phyloP scores from a whole-genome alignment of 2,888 invertebrate species.

The Macrosoma leucophasiata region DNA sequence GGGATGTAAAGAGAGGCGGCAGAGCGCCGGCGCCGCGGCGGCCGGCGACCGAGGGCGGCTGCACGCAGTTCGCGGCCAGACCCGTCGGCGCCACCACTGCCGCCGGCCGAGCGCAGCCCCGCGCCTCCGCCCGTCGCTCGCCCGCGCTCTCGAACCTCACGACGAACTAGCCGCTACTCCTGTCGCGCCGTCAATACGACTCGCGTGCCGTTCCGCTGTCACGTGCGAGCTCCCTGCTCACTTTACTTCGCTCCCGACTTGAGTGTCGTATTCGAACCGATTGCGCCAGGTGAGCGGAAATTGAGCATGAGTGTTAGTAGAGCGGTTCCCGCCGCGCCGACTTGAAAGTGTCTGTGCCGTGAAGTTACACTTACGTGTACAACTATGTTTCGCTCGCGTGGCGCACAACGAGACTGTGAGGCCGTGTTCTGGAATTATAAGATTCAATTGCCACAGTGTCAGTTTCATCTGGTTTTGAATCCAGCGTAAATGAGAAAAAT shows the following conservation, averaged over 20 bases:
- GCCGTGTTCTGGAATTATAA: slow-evolving; percentile 42
- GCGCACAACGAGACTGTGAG: slow-evolving; percentile 37
- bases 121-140: slow-evolving; percentile 23
- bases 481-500: slow-evolving; percentile 44
- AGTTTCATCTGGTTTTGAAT: slow-evolving; percentile 53
- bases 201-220: too few species aligned
- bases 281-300: slow-evolving; percentile 27
- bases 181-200: too few species aligned
- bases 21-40: slow-evolving; percentile 68
- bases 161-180: too few species aligned
- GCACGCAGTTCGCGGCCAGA: slow-evolving; percentile 50
- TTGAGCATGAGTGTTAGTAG: slow-evolving; percentile 44
- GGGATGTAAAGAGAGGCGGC: slow-evolving; percentile 50
- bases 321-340: slow-evolving; percentile 36
- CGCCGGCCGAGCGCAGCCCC: slow-evolving; percentile 36
- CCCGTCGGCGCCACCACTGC: slow-evolving; percentile 62
- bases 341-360: slow-evolving; percentile 49
- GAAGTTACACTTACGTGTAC: slow-evolving; percentile 43
- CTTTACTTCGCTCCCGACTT: slow-evolving; percentile 15
- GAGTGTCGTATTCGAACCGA: slow-evolving; percentile 7
- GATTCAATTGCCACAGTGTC: slow-evolving; percentile 42
- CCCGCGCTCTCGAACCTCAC: slow-evolving; percentile 24
- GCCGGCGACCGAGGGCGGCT: slow-evolving; percentile 49
- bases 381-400: slow-evolving; percentile 45
- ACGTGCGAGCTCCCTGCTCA: too few species aligned